These are phyloP conservation scores for Orthonychiurus folsomi DNA, from an alignment of 2,888 invertebrate species.

Conservation along the genomic window DNA sequence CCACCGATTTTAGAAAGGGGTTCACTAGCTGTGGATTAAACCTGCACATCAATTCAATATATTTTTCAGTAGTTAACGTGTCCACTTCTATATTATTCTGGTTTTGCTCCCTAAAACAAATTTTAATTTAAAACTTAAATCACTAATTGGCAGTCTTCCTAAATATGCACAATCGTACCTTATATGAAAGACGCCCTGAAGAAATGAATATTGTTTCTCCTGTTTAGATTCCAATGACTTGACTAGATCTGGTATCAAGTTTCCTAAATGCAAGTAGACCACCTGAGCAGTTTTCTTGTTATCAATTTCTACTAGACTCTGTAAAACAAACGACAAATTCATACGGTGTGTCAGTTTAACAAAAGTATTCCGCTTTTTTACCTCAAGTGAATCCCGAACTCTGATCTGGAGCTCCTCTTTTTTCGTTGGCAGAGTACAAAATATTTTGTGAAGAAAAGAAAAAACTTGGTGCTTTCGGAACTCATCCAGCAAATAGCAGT, in stretches of 20 bases:
- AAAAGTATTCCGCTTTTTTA: slow-evolving; percentile 12
- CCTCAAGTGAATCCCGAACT: slow-evolving; percentile 39
- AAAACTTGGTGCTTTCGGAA: slow-evolving; percentile 56
- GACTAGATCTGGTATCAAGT: slow-evolving; percentile 46
- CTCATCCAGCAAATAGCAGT: slow-evolving; percentile 59
- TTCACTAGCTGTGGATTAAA: slow-evolving; percentile 51
- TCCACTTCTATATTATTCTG: slow-evolving; percentile 42
- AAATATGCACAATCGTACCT: no score
- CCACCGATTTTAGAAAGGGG: slow-evolving; percentile 49
- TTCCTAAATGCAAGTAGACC: slow-evolving; percentile 52
- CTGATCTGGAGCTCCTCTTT: slow-evolving; percentile 34
- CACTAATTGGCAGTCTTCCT: no score
- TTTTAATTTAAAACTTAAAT: no score
- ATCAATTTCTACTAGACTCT: slow-evolving; percentile 54
- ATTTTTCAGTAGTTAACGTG: slow-evolving; percentile 51
- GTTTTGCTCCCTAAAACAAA: slow-evolving; percentile 38
- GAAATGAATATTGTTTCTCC: slow-evolving; percentile 50
- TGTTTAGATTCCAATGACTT: slow-evolving; percentile 46
- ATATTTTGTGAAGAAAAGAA: slow-evolving; percentile 46
- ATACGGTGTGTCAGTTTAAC: not conserved
- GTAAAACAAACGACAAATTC: slow-evolving; percentile 42
- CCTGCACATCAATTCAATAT: slow-evolving; percentile 56
- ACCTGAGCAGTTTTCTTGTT: slow-evolving; percentile 56
- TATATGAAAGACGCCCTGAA: slow-evolving; percentile 52
- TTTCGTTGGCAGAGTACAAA: slow-evolving; percentile 39